Conservation (phyloP, 2,113 vertebrate genomes). For the Rana temporaria region DNA sequence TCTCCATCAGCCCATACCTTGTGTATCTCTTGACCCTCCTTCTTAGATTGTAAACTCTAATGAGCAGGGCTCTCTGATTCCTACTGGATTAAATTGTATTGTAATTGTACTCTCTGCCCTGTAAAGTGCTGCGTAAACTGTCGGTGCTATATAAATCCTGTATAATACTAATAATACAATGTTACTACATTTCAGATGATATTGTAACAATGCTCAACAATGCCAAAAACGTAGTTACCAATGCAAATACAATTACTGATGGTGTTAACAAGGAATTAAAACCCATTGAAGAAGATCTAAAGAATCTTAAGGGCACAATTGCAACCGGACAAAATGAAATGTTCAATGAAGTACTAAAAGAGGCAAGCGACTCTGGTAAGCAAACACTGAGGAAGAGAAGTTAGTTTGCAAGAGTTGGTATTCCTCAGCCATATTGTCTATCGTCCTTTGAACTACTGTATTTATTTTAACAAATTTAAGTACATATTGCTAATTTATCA, state of each 20-base stretch:
- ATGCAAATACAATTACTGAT: conserved; percentile 72
- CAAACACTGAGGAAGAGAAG: not conserved
- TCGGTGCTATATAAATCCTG: too few relatives aligned
- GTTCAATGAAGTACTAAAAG: conserved; percentile 70
- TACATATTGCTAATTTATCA: too few relatives aligned
- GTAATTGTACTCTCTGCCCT: too few relatives aligned
- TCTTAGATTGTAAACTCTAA: too few relatives aligned
- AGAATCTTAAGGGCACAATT: conserved; percentile 72
- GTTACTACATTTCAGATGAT: conserved; percentile 73
- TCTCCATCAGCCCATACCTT: too few relatives aligned
- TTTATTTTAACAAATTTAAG: too few relatives aligned
- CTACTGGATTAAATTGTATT: too few relatives aligned
- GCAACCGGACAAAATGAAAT: conserved; percentile 64
- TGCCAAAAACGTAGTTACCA: conserved; percentile 76
- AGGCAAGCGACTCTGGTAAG: conserved; percentile 76
- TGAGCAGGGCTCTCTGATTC: too few relatives aligned
- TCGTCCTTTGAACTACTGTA: too few relatives aligned
- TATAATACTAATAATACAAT: not conserved
- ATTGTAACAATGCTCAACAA: conserved; percentile 71
- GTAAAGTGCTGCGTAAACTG: too few relatives aligned
- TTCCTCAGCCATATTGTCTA: not conserved
- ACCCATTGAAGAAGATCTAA: conserved; percentile 79
- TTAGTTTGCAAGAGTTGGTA: not conserved
- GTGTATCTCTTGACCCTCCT: too few relatives aligned
- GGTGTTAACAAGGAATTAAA: conserved; percentile 76